phyloP scores from a whole-genome alignment of 2,888 invertebrate species.

The Drosophila cyrtoloma region DNA sequence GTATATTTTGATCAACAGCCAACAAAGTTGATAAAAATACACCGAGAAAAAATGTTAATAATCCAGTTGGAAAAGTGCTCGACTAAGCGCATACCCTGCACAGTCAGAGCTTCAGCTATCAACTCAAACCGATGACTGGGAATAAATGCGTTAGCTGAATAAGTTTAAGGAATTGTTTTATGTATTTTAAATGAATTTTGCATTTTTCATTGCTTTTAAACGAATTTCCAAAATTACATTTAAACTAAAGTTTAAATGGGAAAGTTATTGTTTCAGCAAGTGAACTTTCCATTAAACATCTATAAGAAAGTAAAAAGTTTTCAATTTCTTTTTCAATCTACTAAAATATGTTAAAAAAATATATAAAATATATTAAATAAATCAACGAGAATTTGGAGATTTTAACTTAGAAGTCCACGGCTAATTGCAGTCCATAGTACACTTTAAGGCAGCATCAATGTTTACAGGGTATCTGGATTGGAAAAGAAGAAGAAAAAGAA shows the following conservation, averaged over 20 bases:
- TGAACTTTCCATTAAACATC: neutral
- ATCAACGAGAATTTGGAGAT: neutral
- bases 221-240: too few relatives aligned
- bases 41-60: neutral
- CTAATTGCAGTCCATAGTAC: neutral
- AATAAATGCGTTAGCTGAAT: too few relatives aligned
- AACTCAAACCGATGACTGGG: fast-evolving
- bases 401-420: neutral
- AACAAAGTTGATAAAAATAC: conserved; percentile 3
- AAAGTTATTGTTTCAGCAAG: neutral
- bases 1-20: neutral
- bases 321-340: neutral
- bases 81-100: neutral
- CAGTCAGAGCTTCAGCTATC: neutral
- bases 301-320: neutral
- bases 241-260: too few relatives aligned
- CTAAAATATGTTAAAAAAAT: too few relatives aligned
- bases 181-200: neutral
- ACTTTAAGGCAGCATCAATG: neutral
- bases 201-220: fast-evolving
- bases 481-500: neutral
- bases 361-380: neutral
- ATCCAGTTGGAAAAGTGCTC: neutral
- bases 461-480: conserved; percentile 13
- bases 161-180: too few relatives aligned